Evolutionary conservation across 1,140 invertebrate species (phyloP).

Genomic region (Zaprionus davidi): DNA sequence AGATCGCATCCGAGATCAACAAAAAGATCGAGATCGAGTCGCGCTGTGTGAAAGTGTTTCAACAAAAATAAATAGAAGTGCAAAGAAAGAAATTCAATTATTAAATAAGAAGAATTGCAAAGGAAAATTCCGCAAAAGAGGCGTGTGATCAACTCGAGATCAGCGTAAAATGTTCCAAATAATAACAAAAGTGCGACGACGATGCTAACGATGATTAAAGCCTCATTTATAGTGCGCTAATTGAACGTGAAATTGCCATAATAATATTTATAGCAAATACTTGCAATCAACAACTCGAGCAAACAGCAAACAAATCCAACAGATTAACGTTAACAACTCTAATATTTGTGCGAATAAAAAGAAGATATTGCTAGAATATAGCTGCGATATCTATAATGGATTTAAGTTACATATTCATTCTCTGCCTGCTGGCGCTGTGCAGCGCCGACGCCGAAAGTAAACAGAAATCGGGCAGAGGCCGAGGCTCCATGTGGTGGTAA

Average conservation of each 20-base stretch:
- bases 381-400: constrained; percentile 51
- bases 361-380: no score
- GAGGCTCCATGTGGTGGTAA: constrained; percentile 84
- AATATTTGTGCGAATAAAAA: constrained; percentile 35
- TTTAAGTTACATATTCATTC: constrained; percentile 75
- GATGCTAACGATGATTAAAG: constrained; percentile 79
- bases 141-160: constrained; percentile 25
- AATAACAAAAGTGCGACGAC: constrained; percentile 35
- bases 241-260: constrained; percentile 77
- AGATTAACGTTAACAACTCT: constrained; percentile 17
- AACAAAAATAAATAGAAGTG: constrained; percentile 26
- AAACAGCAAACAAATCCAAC: constrained; percentile 28
- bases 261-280: constrained; percentile 34
- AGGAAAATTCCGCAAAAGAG: constrained; percentile 13
- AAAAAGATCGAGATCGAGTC: constrained; percentile 20
- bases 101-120: constrained; percentile 16
- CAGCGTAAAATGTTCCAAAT: constrained; percentile 37
- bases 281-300: constrained; percentile 26
- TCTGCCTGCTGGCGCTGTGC: constrained; percentile 73
- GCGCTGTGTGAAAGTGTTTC: constrained; percentile 16
- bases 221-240: constrained; percentile 82
- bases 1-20: no score
- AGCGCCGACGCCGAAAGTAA: constrained; percentile 75
- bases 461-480: constrained; percentile 80
- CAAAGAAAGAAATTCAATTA: neutral